A percentile compares a stretch with the other conserved stretches of the same genome.
Conservation (phyloP, 1,140 invertebrate species). For the Drosophila neocordata region DNA sequence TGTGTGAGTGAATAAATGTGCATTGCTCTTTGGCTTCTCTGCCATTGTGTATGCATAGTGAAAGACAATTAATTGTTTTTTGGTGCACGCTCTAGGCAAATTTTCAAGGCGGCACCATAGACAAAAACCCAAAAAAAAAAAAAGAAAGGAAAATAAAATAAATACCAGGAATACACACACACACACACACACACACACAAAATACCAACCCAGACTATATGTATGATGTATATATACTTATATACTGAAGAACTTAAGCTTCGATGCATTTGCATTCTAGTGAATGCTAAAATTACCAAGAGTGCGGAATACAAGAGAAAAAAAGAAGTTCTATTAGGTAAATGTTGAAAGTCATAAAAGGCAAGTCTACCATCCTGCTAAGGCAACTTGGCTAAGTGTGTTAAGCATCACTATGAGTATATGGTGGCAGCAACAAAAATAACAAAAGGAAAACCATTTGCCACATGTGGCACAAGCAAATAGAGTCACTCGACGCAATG, state of each 20-base stretch:
- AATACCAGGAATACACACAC: slow-evolving; percentile 11
- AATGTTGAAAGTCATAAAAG: slow-evolving; percentile 52
- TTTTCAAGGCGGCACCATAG: slow-evolving; percentile 31
- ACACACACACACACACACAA: slow-evolving; percentile 19
- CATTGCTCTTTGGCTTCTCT: slow-evolving; percentile 11
- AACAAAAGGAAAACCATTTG: slow-evolving; percentile 47
- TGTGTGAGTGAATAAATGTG: slow-evolving; percentile 23
- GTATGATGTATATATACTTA: background rate
- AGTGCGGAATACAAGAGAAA: slow-evolving; percentile 31
- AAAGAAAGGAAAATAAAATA: slow-evolving; percentile 24
- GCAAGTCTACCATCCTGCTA: background rate
- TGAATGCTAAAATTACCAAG: slow-evolving; percentile 41
- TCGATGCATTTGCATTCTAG: slow-evolving; percentile 18
- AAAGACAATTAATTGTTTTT: slow-evolving; percentile 78
- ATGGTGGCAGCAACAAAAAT: slow-evolving; percentile 11
- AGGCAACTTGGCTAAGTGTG: slow-evolving; percentile 20
- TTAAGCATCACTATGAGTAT: slow-evolving; percentile 25
- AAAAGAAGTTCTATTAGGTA: slow-evolving; percentile 51
- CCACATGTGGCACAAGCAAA: slow-evolving; percentile 42
- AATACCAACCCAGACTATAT: background rate
- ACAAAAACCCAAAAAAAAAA: slow-evolving; percentile 32
- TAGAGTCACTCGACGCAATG: slow-evolving; percentile 39
- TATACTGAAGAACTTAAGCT: slow-evolving; percentile 1
- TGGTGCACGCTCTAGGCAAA: slow-evolving; percentile 37
- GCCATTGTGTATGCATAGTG: slow-evolving; percentile 58